These are phyloP conservation scores for Pluvialis apricaria DNA, from an alignment of 2,113 vertebrate genomes.

Conservation along the genomic window DNA sequence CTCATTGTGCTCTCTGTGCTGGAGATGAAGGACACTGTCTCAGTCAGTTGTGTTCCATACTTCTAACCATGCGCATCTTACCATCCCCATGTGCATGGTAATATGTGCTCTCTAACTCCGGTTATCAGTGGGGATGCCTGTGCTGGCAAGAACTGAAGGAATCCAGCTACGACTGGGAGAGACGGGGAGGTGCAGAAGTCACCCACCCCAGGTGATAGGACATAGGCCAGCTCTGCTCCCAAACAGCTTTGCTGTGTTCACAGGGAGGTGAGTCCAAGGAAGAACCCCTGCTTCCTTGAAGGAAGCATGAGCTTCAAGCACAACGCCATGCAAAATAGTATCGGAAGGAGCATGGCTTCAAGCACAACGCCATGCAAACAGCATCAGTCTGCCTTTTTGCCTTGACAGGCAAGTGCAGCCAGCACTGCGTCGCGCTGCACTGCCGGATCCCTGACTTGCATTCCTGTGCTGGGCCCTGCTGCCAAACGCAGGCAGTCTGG, in stretches of 20 bases:
- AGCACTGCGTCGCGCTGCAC: too few relatives aligned
- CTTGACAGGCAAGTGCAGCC: not conserved
- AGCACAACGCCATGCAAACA: not conserved
- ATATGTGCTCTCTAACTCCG: not conserved
- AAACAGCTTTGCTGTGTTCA: not conserved
- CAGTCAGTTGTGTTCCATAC: not conserved
- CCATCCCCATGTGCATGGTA: too few relatives aligned
- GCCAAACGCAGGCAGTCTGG: not conserved
- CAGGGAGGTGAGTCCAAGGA: not conserved
- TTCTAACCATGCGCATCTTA: fast-evolving
- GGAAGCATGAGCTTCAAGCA: too few relatives aligned
- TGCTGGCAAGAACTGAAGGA: not conserved
- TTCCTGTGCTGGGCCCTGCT: not conserved
- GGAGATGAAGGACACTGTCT: fast-evolving
- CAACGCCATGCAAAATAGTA: not conserved
- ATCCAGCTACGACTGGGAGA: fast-evolving
- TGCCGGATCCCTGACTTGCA: not conserved
- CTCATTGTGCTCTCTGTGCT: not conserved
- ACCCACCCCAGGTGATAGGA: not conserved
- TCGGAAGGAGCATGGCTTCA: too few relatives aligned
- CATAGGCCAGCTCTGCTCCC: fast-evolving
- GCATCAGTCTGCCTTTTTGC: not conserved
- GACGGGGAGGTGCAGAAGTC: not conserved
- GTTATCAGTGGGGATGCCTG: not conserved
- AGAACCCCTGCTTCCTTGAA: not conserved